phyloP scores from a whole-genome alignment of 2,113 vertebrate species.

The Megaleporinus macrocephalus region DNA sequence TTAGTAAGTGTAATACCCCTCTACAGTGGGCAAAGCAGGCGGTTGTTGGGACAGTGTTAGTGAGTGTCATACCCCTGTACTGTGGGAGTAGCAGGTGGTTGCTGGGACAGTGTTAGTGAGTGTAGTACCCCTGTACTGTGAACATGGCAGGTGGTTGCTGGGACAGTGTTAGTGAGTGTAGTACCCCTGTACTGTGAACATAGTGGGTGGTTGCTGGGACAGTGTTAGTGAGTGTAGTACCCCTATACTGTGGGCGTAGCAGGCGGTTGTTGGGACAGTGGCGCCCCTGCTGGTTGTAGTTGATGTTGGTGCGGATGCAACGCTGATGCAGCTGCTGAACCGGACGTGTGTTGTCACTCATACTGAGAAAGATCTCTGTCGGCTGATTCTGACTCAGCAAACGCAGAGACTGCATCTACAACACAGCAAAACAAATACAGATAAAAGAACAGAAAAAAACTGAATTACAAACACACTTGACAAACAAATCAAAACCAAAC shows the following conservation, averaged over 20 bases:
- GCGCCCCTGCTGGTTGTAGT: conserved; percentile 93
- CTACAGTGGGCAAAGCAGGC: conserved; percentile 92
- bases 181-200: no score
- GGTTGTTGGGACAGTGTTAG: conserved; percentile 96
- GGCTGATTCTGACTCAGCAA: conserved; percentile 96
- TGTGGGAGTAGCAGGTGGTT: no score
- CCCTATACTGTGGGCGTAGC: conserved; percentile 94
- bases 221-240: conserved; percentile 48
- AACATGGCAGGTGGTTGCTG: no score
- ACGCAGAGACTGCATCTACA: conserved; percentile 93
- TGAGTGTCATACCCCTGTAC: no score
- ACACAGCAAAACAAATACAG: conserved; percentile 17
- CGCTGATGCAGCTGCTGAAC: conserved; percentile 91
- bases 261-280: conserved; percentile 95
- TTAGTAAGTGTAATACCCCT: conserved; percentile 75
- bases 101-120: no score
- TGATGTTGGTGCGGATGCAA: conserved; percentile 97
- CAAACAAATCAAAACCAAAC: no score
- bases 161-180: no score
- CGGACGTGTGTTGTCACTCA: conserved; percentile 95
- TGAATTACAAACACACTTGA: no score
- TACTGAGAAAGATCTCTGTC: conserved; percentile 96
- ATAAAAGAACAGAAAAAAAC: background rate
- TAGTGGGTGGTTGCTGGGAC: no score
- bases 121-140: conserved; percentile 88